These are phyloP conservation scores for Neria commutata DNA, from an alignment of 2,888 invertebrate genomes.

Conservation along the genomic window DNA sequence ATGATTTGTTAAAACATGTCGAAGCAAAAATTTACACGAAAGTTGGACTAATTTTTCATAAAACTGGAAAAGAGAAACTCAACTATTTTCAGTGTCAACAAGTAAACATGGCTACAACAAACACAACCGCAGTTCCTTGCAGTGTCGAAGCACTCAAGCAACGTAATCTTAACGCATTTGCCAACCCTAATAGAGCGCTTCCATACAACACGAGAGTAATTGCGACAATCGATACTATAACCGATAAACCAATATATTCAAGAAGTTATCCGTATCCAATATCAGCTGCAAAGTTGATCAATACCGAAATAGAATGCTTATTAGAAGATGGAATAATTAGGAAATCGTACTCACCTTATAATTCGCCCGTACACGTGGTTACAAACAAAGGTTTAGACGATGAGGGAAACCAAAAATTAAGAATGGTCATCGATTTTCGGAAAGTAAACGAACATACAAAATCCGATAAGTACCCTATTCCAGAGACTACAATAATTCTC, in stretches of 20 bases:
- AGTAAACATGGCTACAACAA: constrained; percentile 3
- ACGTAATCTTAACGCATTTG: too few species aligned
- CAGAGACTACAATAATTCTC: background rate
- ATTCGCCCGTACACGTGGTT: background rate
- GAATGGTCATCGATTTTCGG: too few species aligned
- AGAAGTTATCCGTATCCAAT: too few species aligned
- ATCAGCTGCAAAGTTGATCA: too few species aligned
- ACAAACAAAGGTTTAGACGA: background rate
- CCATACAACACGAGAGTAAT: constrained; percentile 5
- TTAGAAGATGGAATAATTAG: background rate
- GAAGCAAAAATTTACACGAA: constrained; percentile 5
- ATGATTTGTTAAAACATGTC: too few species aligned
- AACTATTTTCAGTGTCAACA: constrained; percentile 8
- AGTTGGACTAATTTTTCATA: constrained; percentile 5
- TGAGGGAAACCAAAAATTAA: background rate
- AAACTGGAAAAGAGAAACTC: constrained; percentile 9
- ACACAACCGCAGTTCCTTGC: background rate
- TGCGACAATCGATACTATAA: constrained; percentile 9
- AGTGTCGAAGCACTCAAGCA: too few species aligned
- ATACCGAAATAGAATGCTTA: too few species aligned
- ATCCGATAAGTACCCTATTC: too few species aligned
- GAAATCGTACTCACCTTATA: background rate
- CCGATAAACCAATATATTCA: constrained; percentile 10
- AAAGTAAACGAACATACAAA: too few species aligned
- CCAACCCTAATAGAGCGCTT: too few species aligned